Base-by-base conservation (phyloP, 1,140 invertebrate genomes). In the Hylaeus volcanicus region DNA sequence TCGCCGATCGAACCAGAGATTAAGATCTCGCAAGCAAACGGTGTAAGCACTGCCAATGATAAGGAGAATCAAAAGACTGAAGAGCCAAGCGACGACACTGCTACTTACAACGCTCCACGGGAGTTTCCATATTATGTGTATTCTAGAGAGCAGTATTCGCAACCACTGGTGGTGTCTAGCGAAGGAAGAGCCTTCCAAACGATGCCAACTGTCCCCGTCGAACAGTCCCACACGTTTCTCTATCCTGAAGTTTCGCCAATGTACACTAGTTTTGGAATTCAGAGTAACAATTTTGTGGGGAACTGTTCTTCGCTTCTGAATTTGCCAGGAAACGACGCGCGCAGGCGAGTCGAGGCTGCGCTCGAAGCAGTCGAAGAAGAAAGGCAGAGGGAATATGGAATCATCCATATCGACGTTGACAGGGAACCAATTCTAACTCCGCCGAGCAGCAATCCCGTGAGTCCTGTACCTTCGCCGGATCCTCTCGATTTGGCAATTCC, bases 311-410 rank as follows among this genome's bases (percentile, higher is more conserved):
- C 92, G 0, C 61, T 93, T 1, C 74, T 93, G 2, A 90, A 93
- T 79, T 69, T 93, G 0, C 90, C 94, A 0, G 95, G 95, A 11
- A 96, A 95, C 74, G 96, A 95, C 55, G 95, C 96, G 1, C 94
- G 96, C 74, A 94, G 95, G 69, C 94, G 96, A 69, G 96, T 96
- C 8, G 96, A 96, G 90, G 96, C 96, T 2, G 96, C 96, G 5
- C 89, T 96, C 5, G 95, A 94, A 14, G 93, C 93, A 1, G 94
- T 95, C 8, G 94, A 95, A 82, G 94, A 91, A 37, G 89, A 93
- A 39, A 87, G 88, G 2, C 86, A 86, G 11, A 77, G 86, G 45
- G 79, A 88, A 45, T 88, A 69, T 14, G 75, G 79, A 5, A 63
- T 90, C 15, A 79, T 26, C 26, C 26, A 26, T 26, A 26, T 26